Evolutionary conservation across 2,888 invertebrate species (phyloP).

Genomic region (Thereva nobilitata): DNA sequence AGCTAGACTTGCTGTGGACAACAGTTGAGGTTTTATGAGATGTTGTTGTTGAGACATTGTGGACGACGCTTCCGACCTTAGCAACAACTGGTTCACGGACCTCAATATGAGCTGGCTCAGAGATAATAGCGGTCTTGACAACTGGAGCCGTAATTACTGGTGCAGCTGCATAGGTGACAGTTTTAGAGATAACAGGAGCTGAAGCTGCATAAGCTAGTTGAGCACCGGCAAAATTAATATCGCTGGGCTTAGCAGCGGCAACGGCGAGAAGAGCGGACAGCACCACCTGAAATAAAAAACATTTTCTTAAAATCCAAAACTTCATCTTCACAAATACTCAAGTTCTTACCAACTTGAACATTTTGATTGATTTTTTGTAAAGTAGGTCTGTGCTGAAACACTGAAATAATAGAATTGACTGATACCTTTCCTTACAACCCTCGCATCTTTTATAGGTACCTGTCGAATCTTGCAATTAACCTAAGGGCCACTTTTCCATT

Average conservation of each 20-base stretch:
- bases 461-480: not conserved
- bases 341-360: slow-evolving; percentile 51
- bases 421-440: slow-evolving; percentile 40
- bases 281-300: slow-evolving; percentile 58
- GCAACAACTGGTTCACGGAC: slow-evolving; percentile 43
- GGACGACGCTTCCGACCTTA: slow-evolving; percentile 40
- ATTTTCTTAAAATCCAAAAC: not conserved
- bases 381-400: slow-evolving; percentile 43
- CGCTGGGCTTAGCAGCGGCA: slow-evolving; percentile 46
- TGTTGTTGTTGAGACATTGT: slow-evolving; percentile 48
- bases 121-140: slow-evolving; percentile 21
- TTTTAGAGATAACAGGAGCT: slow-evolving; percentile 13
- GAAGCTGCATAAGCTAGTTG: slow-evolving; percentile 29
- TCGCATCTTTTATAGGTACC: slow-evolving; percentile 44
- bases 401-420: slow-evolving; percentile 43
- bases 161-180: not conserved
- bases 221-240: slow-evolving; percentile 34
- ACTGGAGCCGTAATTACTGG: slow-evolving; percentile 10
- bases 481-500: not conserved
- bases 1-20: slow-evolving; percentile 54
- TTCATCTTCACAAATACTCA: not conserved
- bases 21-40: slow-evolving; percentile 61
- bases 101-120: slow-evolving; percentile 38
- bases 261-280: slow-evolving; percentile 63
- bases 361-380: slow-evolving; percentile 43